Percentiles rank a stretch among this genome's conserved stretches.
Evolutionary conservation across 2,888 invertebrate genomes (phyloP).

Genomic region (Cepaea hortensis): DNA sequence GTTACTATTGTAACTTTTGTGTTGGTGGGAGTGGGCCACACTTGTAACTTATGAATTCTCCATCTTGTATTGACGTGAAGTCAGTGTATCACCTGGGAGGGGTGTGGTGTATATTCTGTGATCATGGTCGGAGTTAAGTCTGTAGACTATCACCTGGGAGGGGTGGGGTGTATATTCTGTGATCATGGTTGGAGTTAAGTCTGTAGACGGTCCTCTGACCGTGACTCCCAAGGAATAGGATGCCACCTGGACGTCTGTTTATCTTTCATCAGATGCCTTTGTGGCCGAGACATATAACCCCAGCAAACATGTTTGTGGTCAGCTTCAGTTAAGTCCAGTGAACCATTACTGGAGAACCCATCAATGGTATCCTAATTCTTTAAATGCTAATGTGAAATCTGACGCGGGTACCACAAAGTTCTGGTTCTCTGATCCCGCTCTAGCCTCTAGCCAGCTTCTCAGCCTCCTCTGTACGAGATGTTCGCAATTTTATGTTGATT

Average conservation of each 20-base stretch:
- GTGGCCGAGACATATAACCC: constrained; percentile 49
- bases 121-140: too few species aligned
- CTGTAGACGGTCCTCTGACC: too few species aligned
- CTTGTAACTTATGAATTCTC: too few species aligned
- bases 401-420: constrained; percentile 45
- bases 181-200: too few species aligned
- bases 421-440: constrained; percentile 46
- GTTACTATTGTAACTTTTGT: too few species aligned
- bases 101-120: too few species aligned
- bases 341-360: not conserved
- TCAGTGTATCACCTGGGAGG: too few species aligned
- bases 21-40: too few species aligned
- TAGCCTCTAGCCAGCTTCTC: constrained; percentile 29
- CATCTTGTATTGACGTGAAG: too few species aligned
- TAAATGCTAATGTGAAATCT: constrained; percentile 52
- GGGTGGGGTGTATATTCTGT: too few species aligned
- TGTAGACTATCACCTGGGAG: too few species aligned
- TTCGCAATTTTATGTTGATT: constrained; percentile 21
- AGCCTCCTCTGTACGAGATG: not conserved
- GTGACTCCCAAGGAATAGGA: too few species aligned
- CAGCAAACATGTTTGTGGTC: constrained; percentile 37
- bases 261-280: constrained; percentile 52
- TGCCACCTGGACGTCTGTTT: constrained; percentile 42
- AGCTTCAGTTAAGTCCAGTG: constrained; percentile 33
- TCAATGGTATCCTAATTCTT: constrained; percentile 44